Percentiles rank a stretch among this genome's conserved stretches.
phyloP scores from a whole-genome alignment of 2,888 invertebrate genomes.

The Chrysodeixis includens region DNA sequence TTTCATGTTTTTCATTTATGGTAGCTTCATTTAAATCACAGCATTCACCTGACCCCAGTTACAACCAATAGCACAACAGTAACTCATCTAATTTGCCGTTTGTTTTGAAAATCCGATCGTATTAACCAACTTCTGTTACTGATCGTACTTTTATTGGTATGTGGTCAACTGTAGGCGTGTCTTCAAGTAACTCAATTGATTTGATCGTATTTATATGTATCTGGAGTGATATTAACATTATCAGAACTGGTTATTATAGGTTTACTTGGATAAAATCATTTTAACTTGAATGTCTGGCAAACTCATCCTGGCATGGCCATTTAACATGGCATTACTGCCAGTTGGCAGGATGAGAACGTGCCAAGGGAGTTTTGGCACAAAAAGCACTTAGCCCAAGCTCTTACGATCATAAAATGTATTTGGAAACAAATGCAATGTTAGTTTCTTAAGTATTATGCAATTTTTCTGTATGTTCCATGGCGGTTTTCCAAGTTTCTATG shows the following conservation, averaged over 20 bases:
- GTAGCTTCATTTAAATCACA: too few relatives aligned
- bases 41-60: too few relatives aligned
- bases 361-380: conserved; percentile 37
- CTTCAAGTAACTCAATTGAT: neutral
- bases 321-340: conserved; percentile 17
- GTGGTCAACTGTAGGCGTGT: neutral
- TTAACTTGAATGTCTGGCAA: conserved; percentile 35
- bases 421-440: conserved; percentile 11
- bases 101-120: too few relatives aligned
- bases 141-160: neutral
- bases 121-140: too few relatives aligned
- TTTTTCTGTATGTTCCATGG: conserved; percentile 12
- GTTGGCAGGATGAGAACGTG: conserved; percentile 3
- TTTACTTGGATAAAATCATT: neutral
- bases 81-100: too few relatives aligned
- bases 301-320: conserved; percentile 33
- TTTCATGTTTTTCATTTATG: too few relatives aligned
- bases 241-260: neutral
- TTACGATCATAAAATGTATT: conserved; percentile 8
- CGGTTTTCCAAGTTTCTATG: conserved; percentile 15
- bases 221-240: too few relatives aligned
- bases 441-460: neutral
- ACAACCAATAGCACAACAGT: too few relatives aligned
- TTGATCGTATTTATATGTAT: neutral
- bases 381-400: conserved; percentile 15